These are phyloP conservation scores for Cnemophilus loriae DNA, from an alignment of 2,113 vertebrate species.

Conservation along the genomic window DNA sequence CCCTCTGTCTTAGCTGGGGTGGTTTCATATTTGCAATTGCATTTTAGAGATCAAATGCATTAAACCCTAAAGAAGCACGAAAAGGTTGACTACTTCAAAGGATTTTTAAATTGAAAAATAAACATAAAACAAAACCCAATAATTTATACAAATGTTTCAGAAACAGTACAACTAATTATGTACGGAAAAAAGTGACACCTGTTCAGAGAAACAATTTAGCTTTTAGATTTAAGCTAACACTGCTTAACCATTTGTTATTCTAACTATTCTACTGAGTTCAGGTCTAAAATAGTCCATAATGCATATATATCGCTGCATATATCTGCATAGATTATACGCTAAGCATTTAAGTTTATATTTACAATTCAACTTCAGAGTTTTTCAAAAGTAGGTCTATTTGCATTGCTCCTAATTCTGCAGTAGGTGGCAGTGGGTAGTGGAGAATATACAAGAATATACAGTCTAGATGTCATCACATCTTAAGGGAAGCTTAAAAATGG, in stretches of 20 bases:
- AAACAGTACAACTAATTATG: not conserved
- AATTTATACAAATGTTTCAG: constrained; percentile 30
- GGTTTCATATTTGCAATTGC: not conserved
- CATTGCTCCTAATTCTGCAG: constrained; percentile 63
- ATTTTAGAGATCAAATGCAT: constrained; percentile 50
- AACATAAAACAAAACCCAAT: not conserved
- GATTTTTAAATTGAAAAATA: constrained; percentile 45
- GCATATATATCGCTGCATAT: constrained; percentile 32
- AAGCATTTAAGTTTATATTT: constrained; percentile 56
- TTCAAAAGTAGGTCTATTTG: constrained; percentile 65
- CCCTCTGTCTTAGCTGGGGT: not conserved
- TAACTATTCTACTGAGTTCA: not conserved
- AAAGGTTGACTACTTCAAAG: constrained; percentile 31
- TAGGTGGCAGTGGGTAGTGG: constrained; percentile 72
- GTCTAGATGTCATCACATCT: not conserved
- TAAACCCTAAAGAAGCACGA: not conserved
- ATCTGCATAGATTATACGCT: constrained; percentile 44
- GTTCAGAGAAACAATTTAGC: constrained; percentile 14
- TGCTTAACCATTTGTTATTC: constrained; percentile 50
- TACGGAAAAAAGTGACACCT: constrained; percentile 11
- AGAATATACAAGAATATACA: constrained; percentile 35
- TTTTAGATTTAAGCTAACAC: not conserved
- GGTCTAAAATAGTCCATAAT: constrained; percentile 57
- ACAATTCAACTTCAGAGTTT: constrained; percentile 35
- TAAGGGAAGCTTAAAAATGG: constrained; percentile 26